Conservation (phyloP, 2,113 vertebrate genomes). For the Macrotus californicus region DNA sequence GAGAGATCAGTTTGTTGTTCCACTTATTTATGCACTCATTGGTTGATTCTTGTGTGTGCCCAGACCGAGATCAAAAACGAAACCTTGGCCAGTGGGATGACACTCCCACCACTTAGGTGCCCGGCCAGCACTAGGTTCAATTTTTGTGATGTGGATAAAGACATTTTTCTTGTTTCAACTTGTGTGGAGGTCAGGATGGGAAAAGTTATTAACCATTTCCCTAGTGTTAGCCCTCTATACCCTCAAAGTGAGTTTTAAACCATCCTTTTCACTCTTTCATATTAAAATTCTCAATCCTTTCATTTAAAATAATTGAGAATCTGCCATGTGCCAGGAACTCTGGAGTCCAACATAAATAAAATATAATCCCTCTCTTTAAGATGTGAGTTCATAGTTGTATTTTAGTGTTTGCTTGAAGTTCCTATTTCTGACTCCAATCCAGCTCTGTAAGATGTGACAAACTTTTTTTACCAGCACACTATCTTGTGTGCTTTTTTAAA, state of each 20-base stretch:
- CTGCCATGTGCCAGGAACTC: neutral
- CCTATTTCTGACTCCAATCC: constrained; percentile 33
- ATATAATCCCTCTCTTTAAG: neutral
- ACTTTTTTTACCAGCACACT: neutral
- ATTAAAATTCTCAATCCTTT: constrained; percentile 21
- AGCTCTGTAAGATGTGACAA: constrained; percentile 8
- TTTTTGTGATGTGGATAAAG: neutral
- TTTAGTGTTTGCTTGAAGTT: neutral
- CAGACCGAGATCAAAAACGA: too few relatives aligned
- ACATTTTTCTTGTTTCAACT: neutral
- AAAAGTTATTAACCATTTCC: neutral
- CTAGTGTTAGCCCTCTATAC: neutral
- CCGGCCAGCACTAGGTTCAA: neutral
- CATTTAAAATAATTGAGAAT: neutral
- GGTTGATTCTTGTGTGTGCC: too few relatives aligned
- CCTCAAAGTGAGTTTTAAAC: neutral
- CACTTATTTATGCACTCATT: too few relatives aligned
- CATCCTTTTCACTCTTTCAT: neutral
- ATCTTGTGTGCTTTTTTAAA: neutral
- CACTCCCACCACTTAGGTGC: too few relatives aligned
- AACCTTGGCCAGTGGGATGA: too few relatives aligned
- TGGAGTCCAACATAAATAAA: neutral
- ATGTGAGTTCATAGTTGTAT: neutral
- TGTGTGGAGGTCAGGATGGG: neutral
- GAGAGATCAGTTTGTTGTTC: too few relatives aligned